These are phyloP conservation scores for Australoheros scitulus DNA, from an alignment of 2,113 vertebrate genomes.

Conservation along the genomic window DNA sequence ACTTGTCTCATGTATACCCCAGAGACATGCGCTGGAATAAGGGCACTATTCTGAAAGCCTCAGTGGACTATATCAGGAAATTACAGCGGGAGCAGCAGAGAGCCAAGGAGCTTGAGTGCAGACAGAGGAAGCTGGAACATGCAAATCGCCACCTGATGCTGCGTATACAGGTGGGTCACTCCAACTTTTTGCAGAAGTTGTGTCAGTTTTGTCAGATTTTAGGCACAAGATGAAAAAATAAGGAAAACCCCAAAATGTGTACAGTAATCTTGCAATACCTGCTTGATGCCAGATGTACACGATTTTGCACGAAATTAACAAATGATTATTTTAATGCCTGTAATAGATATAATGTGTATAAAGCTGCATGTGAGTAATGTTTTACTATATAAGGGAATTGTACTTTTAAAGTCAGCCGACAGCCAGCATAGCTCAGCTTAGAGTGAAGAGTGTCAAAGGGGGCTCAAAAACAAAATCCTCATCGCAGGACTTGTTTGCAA, in stretches of 20 bases:
- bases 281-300: background rate
- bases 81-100: conserved; percentile 93
- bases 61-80: conserved; percentile 94
- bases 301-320: background rate
- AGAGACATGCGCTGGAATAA: conserved; percentile 98
- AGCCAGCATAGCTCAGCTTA: background rate
- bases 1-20: conserved; percentile 66
- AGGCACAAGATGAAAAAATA: background rate
- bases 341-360: background rate
- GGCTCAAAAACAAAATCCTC: too few species aligned
- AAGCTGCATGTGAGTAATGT: background rate
- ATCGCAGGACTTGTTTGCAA: background rate
- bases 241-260: background rate
- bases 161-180: conserved; percentile 78
- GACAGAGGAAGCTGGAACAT: conserved; percentile 90
- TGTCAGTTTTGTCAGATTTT: background rate
- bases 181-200: background rate
- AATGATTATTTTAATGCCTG: background rate
- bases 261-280: background rate
- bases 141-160: conserved; percentile 88
- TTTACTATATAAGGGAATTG: background rate
- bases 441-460: background rate
- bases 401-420: background rate
- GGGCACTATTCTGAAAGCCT: conserved; percentile 94
- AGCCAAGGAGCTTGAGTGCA: conserved; percentile 88